Base-by-base conservation (phyloP, 2,888 invertebrate species). In the Nineta flava region DNA sequence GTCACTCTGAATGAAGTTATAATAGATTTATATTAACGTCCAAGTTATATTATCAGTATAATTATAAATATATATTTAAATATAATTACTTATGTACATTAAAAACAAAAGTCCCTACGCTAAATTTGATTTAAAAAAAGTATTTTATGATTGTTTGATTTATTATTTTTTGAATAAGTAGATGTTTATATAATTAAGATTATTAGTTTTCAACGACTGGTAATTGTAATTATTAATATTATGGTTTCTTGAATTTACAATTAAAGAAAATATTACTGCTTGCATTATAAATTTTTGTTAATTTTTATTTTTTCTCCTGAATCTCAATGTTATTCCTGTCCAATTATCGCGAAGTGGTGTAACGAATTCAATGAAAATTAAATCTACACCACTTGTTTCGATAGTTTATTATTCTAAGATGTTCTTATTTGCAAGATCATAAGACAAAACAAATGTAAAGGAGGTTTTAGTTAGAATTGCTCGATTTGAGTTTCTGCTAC, bases 171-270 rank as follows among this genome's bases (percentile, higher is more conserved):
- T 44, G 9, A 44, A 38, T 38, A 38, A 13, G 38, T 38, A 38
- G n/a, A 38, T 38, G 38, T 38, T 38, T 10, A 26, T 26, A 26
- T 43, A 43, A 19, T 43, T 43, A 43, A 17, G 17, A 35, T 47
- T 47, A 16, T 35, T 47, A 35, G 17, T 46, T 34, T 32, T 34
- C 13, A 46, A 46, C 31, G 35, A 46, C 35, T 47, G 47, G 47
- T 35, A 47, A 47, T 35, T 35, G 16, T 44, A 47, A 35, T 32
- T 47, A 47, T 47, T 35, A 32, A 32, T 32, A 35, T 32, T 34
- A 47, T 47, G 38, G 47, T 34, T 47, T 47, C 38, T 35, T 47
- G 35, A 47, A 43, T 47, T 47, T 34, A 21, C 47, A 47, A 47
- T 21, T 35, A 35, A 44, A 44, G 26, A 26, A 26, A 26, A 17